Evolutionary conservation across 2,797 vertebrate species (phyloP).

Genomic region (Ciconia nigra): DNA sequence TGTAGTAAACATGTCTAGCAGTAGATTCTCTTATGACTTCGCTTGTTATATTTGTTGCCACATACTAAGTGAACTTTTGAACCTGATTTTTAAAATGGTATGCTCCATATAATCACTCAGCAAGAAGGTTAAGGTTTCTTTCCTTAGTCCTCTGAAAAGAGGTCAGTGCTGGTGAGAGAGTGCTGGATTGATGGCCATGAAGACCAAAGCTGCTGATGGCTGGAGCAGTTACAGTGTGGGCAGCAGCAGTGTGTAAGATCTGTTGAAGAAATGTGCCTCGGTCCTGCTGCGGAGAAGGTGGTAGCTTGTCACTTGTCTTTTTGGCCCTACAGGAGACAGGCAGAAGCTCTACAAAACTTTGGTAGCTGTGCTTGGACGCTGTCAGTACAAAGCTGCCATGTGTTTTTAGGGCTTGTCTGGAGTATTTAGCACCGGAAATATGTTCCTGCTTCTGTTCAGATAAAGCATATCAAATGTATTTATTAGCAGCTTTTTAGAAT

Average conservation of each 20-base stretch:
- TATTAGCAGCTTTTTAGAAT: background rate
- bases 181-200: fast-evolving
- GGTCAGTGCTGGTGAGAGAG: background rate
- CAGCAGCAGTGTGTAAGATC: background rate
- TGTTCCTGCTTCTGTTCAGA: background rate
- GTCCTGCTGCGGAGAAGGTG: background rate
- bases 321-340: background rate
- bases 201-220: background rate
- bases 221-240: background rate
- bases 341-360: background rate
- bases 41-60: slow-evolving; percentile 15
- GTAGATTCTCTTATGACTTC: slow-evolving; percentile 30
- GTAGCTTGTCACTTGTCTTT: background rate
- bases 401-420: background rate
- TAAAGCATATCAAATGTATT: background rate
- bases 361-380: background rate
- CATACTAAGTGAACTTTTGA: slow-evolving; percentile 52
- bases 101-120: background rate
- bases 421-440: background rate
- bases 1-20: slow-evolving; percentile 64
- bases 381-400: background rate
- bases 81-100: background rate
- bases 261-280: fast-evolving
- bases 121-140: background rate
- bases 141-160: background rate